Evolutionary conservation across 2,113 vertebrate genomes (phyloP), one percentile per base, ranked within the genome.

Genomic region (Kobus ellipsiprymnus): DNA sequence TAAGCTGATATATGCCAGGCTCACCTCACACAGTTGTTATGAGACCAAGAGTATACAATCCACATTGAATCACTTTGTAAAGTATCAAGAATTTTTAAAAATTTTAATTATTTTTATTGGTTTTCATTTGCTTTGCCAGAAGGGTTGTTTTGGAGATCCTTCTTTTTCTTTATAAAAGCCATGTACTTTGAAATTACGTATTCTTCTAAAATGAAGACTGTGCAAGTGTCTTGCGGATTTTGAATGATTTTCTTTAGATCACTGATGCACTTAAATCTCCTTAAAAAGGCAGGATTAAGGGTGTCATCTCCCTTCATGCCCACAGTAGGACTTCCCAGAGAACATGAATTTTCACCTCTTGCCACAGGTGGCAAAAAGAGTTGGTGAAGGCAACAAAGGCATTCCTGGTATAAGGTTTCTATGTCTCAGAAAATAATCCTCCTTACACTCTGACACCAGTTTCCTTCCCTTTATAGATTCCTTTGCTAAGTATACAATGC

Each of bases 111-210:
- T 64, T 98, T 80, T 33, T 46, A 15, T 82, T 57, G n/a, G 12
- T 54, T 94, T 97, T 64, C 46, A n/a, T 81, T 88, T 95, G 36
- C 54, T 95, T 59, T 86, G 40, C 54, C 60, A 85, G 93, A 86
- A 86, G 12, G 8, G 48, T 40, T 54, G 3, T 74, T 97, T 92
- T 40, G 48, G 9, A 92, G n/a, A 36, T 30, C 17, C 64, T 87
- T 64, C 50, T 94, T 90, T 60, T 87, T 15, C 30, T 55, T 91
- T 84, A 40, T 17, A 80, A 16, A 94, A 86, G 46, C 44, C 50
- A 3, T 46, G 3, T 46, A 71, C 29, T 97, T 97, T 55, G 36
- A 94, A 55, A 60, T 96, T 36, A 91, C 14, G 19, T 86, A 85
- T 74, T 81, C 30, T 92, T 93, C 78, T 88, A 74, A 88, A 67